A percentile compares a stretch with the other conserved stretches of the same genome.
Evolutionary conservation across 2,797 vertebrate species (phyloP).

Genomic region (Meda fulgida): DNA sequence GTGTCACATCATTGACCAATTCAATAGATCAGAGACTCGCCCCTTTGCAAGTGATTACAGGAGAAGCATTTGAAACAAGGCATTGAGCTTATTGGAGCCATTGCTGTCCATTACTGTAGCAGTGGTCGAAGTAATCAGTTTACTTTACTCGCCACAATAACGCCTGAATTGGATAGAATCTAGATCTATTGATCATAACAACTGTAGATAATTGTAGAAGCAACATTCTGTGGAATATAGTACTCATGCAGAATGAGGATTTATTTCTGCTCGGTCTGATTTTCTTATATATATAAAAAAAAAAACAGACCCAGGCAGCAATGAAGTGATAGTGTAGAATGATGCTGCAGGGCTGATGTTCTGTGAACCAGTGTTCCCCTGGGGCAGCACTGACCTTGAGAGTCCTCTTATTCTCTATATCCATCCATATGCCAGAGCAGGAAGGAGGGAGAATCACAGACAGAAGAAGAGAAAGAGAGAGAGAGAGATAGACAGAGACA

Average conservation of each 20-base stretch:
- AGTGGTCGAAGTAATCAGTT: constrained; percentile 9
- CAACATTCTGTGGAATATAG: constrained; percentile 15
- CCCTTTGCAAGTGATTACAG: not conserved
- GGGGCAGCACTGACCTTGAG: constrained; percentile 46
- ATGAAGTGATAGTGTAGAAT: constrained; percentile 36
- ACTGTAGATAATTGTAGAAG: constrained; percentile 39
- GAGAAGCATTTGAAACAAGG: not conserved
- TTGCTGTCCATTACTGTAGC: not conserved
- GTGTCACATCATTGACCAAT: constrained; percentile 20
- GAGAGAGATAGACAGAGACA: constrained; percentile 15
- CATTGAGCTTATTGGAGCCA: not conserved
- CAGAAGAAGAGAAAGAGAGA: constrained; percentile 45
- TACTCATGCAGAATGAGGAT: not conserved
- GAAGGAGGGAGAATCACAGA: constrained; percentile 43
- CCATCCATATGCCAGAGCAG: not conserved
- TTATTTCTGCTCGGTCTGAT: constrained; percentile 3
- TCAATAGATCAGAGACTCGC: constrained; percentile 1
- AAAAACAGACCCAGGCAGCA: constrained; percentile 9
- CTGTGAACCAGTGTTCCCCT: constrained; percentile 41
- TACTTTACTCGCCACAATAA: constrained; percentile 11
- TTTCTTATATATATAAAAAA: constrained; percentile 13
- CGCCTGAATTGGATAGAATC: constrained; percentile 29
- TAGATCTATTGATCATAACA: constrained; percentile 35
- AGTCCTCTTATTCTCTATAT: constrained; percentile 24
- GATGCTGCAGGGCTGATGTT: constrained; percentile 35